These are phyloP conservation scores for Amphipoea lucens DNA, from an alignment of 2,888 invertebrate species.

Conservation along the genomic window DNA sequence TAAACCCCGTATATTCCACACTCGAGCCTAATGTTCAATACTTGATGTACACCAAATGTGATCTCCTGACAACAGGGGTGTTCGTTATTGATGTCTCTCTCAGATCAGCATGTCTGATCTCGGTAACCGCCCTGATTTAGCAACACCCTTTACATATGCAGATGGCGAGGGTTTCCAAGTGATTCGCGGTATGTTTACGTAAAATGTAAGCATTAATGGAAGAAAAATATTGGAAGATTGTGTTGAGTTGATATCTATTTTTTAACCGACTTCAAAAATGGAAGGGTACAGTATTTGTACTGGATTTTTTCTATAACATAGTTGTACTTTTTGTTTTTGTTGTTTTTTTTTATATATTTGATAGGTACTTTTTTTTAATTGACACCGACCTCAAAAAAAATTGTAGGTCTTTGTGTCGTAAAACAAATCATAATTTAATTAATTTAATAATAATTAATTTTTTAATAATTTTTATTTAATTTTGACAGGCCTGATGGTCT, in stretches of 20 bases:
- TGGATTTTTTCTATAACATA: neutral
- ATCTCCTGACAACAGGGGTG: slow-evolving; percentile 75
- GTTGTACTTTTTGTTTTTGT: neutral
- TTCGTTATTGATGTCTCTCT: slow-evolving; percentile 87
- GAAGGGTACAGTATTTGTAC: neutral
- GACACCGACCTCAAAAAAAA: too few relatives aligned
- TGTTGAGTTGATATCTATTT: neutral
- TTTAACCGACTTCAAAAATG: neutral
- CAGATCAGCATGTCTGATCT: slow-evolving; percentile 84
- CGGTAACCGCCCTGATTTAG: slow-evolving; percentile 72
- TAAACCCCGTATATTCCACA: slow-evolving; percentile 67
- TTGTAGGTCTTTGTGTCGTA: too few relatives aligned
- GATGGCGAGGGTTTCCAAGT: slow-evolving; percentile 52
- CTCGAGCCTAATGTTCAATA: slow-evolving; percentile 85
- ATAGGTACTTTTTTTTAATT: neutral
- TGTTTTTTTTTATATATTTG: neutral
- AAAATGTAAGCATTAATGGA: slow-evolving; percentile 23
- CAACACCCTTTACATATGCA: slow-evolving; percentile 58
- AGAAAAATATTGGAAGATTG: slow-evolving; percentile 12
- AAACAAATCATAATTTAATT: neutral
- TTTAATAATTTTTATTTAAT: too few relatives aligned
- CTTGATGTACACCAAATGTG: slow-evolving; percentile 87
- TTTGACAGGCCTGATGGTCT: too few relatives aligned
- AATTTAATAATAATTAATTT: too few relatives aligned
- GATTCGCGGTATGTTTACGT: slow-evolving; percentile 56